phyloP scores from a whole-genome alignment of 2,797 vertebrate species.

The Neolamprologus multifasciatus region DNA sequence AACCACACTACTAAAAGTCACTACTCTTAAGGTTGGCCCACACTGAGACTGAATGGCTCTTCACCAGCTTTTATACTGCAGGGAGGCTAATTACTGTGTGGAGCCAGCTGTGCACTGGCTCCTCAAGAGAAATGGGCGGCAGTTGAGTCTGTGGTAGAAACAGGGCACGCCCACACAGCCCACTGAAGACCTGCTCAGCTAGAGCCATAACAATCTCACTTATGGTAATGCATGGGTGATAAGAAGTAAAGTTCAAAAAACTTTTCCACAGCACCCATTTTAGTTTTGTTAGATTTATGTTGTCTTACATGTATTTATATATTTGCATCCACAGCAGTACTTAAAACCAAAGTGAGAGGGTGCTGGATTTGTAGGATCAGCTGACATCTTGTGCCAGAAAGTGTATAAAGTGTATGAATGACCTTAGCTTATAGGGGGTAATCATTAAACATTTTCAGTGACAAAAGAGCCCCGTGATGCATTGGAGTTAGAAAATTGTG shows the following conservation, averaged over 20 bases:
- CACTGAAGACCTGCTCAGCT: background rate
- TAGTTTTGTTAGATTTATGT: background rate
- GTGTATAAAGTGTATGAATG: background rate
- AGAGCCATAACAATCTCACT: background rate
- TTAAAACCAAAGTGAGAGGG: background rate
- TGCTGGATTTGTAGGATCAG: background rate
- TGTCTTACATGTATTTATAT: background rate
- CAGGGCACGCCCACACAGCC: background rate
- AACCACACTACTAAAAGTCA: background rate
- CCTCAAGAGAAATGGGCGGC: background rate
- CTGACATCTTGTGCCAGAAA: background rate
- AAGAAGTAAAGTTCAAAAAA: background rate
- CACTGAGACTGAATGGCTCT: background rate
- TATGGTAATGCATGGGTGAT: background rate
- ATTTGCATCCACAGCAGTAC: background rate
- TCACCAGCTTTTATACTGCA: background rate
- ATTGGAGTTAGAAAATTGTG: background rate
- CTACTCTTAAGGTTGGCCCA: background rate
- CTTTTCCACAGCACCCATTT: background rate
- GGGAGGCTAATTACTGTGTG: background rate
- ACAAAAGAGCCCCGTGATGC: conserved; percentile 37
- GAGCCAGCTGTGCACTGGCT: background rate
- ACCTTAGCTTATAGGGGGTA: background rate
- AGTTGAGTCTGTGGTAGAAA: background rate
- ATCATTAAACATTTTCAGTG: conserved; percentile 37